phyloP scores from a whole-genome alignment of 2,797 vertebrate genomes.

The Peromyscus eremicus region DNA sequence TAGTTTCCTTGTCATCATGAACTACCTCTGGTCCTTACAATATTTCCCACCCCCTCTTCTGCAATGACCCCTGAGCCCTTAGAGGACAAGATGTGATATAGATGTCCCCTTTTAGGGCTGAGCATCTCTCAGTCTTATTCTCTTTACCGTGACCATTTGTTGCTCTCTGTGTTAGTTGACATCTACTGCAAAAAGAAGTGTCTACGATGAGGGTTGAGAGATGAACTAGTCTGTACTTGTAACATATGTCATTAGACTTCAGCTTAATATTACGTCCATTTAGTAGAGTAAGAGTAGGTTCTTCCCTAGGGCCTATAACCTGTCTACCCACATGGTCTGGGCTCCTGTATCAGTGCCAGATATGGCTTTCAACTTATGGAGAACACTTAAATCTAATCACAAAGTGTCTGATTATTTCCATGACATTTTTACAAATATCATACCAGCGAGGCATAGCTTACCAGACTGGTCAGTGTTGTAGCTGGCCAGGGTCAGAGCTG shows the following conservation, averaged over 20 bases:
- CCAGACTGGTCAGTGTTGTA: no score
- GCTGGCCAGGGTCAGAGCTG: neutral
- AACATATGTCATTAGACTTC: neutral
- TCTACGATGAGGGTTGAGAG: neutral
- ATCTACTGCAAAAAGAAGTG: neutral
- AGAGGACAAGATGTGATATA: neutral
- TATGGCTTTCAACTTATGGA: neutral
- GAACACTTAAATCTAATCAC: neutral
- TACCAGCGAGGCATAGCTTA: neutral
- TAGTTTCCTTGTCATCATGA: neutral
- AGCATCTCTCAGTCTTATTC: neutral
- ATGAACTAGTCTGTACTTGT: neutral
- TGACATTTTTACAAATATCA: neutral
- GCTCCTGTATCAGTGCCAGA: neutral
- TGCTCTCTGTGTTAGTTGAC: neutral
- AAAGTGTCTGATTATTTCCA: neutral
- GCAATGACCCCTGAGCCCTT: neutral
- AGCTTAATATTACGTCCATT: neutral
- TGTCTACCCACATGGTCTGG: neutral
- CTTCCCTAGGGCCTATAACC: neutral
- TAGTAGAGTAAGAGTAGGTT: neutral
- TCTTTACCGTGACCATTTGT: neutral
- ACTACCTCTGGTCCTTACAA: no score
- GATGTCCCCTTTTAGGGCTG: neutral
- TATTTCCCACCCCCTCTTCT: neutral